Base-by-base conservation (phyloP, 1,140 invertebrate species). In the Chironomus tepperi region DNA sequence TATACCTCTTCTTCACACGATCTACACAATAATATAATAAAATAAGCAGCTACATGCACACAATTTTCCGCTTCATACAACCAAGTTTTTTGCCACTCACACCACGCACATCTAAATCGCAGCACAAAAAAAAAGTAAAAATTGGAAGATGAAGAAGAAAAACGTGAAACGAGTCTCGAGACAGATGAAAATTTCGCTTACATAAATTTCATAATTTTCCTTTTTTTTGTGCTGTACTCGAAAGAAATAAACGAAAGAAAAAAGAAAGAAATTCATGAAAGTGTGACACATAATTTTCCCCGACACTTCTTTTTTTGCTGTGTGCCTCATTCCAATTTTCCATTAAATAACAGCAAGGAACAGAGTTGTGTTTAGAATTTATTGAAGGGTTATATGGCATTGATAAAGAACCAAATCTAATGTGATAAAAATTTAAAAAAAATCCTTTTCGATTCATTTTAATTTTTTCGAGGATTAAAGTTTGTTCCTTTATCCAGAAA, bases 51-150 rank as follows among this genome's bases (percentile, higher is more conserved):
- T 57, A 57, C 47, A n/a, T 57, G 12, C 47, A 57, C 47, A 70
- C 65, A 70, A 70, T 70, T 70, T 70, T 70, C n/a, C 65, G 65
- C 65, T 70, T 70, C 65, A 70, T 70, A 70, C 65, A 70, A 70
- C n/a, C 10, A 70, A 70, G 18, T 19, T 18, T 21, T 67, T 19
- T 67, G 15, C 65, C 16, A 70, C 19, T 70, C 19, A 8, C 16
- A n/a, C 65, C 9, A 18, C 19, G 7, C 18, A 1, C 65, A 34
- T 57, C 12, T 57, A 57, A 5, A 57, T n/a, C 43, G 15, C 43
- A 15, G 15, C 15, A 67, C 65, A 16, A 67, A n/a, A 67, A n/a
- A 7, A 19, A 70, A 70, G 19, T 1, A 19, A 19, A 70, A 34
- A 34, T 2, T 34, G 1, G 24, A 34, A 34, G 24, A 34, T 34